Evolutionary conservation across 2,113 vertebrate genomes (phyloP).

Genomic region (Thymallus thymallus): DNA sequence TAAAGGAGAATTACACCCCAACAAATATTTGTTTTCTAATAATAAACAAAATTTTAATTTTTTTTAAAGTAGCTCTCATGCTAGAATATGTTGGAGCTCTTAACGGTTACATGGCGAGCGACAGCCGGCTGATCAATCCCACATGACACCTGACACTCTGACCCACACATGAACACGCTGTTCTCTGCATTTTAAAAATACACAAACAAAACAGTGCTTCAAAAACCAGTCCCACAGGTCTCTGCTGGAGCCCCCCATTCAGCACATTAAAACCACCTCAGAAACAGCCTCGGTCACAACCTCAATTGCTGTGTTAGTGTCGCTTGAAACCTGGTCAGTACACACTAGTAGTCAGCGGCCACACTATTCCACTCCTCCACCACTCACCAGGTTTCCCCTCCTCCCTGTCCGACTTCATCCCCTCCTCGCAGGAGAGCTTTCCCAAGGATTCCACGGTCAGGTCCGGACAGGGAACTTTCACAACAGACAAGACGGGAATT

Average conservation of each 20-base stretch:
- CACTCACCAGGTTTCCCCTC: slow-evolving; percentile 72
- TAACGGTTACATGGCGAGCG: slow-evolving; percentile 40
- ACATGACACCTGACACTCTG: slow-evolving; percentile 37
- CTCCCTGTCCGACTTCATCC: slow-evolving; percentile 75
- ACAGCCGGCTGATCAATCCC: slow-evolving; percentile 28
- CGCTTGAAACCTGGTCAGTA: background rate
- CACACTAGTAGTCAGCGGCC: background rate
- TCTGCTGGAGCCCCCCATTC: background rate
- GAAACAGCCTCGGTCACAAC: background rate
- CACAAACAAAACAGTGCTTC: background rate
- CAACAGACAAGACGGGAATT: background rate
- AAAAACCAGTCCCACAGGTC: background rate
- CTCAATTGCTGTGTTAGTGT: background rate
- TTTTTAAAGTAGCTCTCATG: too few species aligned
- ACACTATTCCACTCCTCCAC: slow-evolving; percentile 4
- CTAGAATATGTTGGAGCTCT: slow-evolving; percentile 41
- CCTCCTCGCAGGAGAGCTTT: slow-evolving; percentile 52
- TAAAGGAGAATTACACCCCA: too few species aligned
- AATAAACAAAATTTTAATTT: too few species aligned
- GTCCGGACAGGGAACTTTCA: slow-evolving; percentile 25
- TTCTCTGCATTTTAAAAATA: background rate
- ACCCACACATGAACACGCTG: slow-evolving; percentile 19
- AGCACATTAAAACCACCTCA: background rate
- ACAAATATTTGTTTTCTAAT: too few species aligned
- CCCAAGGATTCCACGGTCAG: slow-evolving; percentile 57